phyloP scores from a whole-genome alignment of 2,113 vertebrate species.

The Larimichthys polyactis region DNA sequence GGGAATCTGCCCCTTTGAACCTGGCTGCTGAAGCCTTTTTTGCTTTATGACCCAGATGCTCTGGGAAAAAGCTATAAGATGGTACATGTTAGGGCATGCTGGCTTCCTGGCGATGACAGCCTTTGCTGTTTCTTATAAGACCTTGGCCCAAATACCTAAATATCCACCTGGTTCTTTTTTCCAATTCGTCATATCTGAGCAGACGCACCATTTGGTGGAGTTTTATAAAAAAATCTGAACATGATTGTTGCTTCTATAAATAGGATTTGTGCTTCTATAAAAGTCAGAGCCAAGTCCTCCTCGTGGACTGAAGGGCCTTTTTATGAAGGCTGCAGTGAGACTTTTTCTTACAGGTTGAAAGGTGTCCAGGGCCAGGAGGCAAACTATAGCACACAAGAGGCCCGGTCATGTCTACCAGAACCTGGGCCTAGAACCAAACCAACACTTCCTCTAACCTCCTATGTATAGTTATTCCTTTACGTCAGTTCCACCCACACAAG shows the following conservation, averaged over 20 bases:
- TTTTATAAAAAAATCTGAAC: conserved; percentile 27
- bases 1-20: conserved; percentile 72
- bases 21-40: conserved; percentile 64
- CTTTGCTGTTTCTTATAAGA: conserved; percentile 75
- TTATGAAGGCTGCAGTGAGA: conserved; percentile 47
- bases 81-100: conserved; percentile 74
- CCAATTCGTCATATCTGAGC: conserved; percentile 40
- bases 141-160: conserved; percentile 76
- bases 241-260: conserved; percentile 50
- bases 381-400: conserved; percentile 65
- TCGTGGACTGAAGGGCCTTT: conserved; percentile 48
- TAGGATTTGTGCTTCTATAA: conserved; percentile 56
- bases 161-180: conserved; percentile 73
- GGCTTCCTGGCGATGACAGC: conserved; percentile 76
- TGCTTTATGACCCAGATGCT: conserved; percentile 83
- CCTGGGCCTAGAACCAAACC: conserved; percentile 80
- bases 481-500: conserved; percentile 79
- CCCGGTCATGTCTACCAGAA: conserved; percentile 71
- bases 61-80: conserved; percentile 75
- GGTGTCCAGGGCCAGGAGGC: conserved; percentile 58
- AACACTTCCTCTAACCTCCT: conserved; percentile 79
- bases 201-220: conserved; percentile 20
- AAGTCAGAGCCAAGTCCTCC: conserved; percentile 23
- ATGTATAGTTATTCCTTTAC: conserved; percentile 79
- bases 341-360: conserved; percentile 63